Percentiles rank a stretch among this genome's conserved stretches.
phyloP scores from a whole-genome alignment of 1,140 invertebrate species.

The Hylaeus volcanicus region DNA sequence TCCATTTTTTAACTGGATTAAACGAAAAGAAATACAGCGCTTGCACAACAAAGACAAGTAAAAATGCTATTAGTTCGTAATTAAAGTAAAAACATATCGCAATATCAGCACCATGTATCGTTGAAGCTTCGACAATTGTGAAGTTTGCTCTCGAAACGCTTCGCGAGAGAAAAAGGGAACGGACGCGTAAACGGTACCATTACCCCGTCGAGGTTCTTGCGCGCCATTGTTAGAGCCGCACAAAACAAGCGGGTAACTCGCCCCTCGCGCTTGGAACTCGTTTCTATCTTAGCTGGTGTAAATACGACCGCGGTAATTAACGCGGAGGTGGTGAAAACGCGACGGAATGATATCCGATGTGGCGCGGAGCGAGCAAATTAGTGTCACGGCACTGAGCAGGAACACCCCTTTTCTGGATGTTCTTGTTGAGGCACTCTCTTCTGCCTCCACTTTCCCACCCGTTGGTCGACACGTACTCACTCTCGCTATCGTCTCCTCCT shows the following conservation, averaged over 20 bases:
- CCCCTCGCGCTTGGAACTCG: conserved; percentile 2
- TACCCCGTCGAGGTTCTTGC: neutral
- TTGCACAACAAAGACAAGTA: too few species aligned
- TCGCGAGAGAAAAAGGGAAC: conserved; percentile 15
- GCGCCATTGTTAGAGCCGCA: conserved; percentile 27
- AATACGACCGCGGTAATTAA: conserved; percentile 73
- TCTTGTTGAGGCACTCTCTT: conserved; percentile 49
- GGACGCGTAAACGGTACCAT: conserved; percentile 19
- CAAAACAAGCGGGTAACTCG: conserved; percentile 22
- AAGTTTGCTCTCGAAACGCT: neutral
- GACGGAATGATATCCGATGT: conserved; percentile 59
- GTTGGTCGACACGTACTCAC: neutral
- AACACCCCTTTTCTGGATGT: conserved; percentile 47
- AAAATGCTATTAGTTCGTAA: too few species aligned
- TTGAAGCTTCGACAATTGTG: too few species aligned
- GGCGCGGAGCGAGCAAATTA: conserved; percentile 60
- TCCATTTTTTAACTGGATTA: too few species aligned
- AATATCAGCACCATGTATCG: too few species aligned
- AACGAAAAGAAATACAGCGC: too few species aligned
- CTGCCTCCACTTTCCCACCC: conserved; percentile 19
- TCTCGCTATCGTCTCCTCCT: conserved; percentile 5
- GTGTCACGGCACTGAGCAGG: conserved; percentile 51
- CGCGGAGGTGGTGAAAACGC: conserved; percentile 72
- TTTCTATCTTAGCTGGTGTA: conserved; percentile 51
- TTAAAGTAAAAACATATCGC: too few species aligned